Percentiles rank a stretch among this genome's conserved stretches.
These are phyloP conservation scores for Phymatocera aterrima DNA, from an alignment of 2,888 invertebrate species.

Conservation along the genomic window DNA sequence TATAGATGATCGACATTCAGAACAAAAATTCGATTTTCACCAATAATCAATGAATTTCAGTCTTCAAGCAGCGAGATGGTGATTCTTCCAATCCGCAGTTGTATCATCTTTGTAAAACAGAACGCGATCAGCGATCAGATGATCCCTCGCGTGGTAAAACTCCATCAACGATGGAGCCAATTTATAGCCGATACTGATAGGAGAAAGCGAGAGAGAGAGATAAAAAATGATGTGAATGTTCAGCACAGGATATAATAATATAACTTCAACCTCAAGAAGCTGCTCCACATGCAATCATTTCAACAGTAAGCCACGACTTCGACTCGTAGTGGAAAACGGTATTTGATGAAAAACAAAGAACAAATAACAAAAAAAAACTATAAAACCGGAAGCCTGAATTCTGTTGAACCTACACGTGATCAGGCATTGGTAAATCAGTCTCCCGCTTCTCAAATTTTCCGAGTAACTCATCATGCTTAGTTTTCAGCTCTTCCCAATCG, in stretches of 20 bases:
- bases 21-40: no score
- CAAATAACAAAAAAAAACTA: no score
- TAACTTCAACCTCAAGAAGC: no score
- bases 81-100: constrained; percentile 66
- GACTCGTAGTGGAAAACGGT: no score
- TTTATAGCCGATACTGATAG: constrained; percentile 75
- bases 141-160: constrained; percentile 73
- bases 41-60: neutral
- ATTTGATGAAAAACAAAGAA: no score
- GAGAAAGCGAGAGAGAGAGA: no score
- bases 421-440: constrained; percentile 73
- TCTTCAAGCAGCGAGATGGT: constrained; percentile 69
- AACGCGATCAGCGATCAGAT: constrained; percentile 74
- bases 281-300: no score
- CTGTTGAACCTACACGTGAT: constrained; percentile 75
- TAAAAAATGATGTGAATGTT: no score
- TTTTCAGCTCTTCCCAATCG: constrained; percentile 74
- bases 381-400: no score
- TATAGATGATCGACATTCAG: no score
- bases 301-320: no score
- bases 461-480: constrained; percentile 72
- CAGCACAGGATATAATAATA: no score
- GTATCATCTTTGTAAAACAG: constrained; percentile 66
- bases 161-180: constrained; percentile 74
- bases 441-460: constrained; percentile 64